Evolutionary conservation across 2,113 vertebrate species (phyloP), one percentile per base, ranked within the genome.

Genomic region (Phyllopteryx taeniolatus): DNA sequence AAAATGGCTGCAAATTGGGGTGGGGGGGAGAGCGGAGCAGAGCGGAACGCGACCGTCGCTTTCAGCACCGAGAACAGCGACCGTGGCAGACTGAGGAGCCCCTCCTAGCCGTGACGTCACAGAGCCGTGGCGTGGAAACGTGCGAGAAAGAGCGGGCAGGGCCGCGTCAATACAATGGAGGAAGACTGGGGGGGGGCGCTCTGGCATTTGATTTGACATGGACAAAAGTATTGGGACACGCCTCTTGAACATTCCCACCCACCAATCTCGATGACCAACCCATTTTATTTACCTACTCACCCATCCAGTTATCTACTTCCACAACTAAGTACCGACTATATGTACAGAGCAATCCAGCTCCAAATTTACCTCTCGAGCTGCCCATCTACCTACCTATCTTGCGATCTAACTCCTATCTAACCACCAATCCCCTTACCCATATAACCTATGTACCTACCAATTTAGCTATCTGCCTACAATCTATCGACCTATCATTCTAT

Each of bases 31-130:
- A 22, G 68, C 61, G 33, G 20, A 76, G 78, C 2, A 76, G 78
- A 46, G 79, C 70, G 80, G 84, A 82, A 77, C 59, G 70, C 79
- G 83, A 81, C 71, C 84, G 89, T 82, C 74, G 85, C 10, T 82
- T 88, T 88, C 91, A 92, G 92, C 83, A 92, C 90, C 91, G 85
- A 86, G 86, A 89, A 91, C 91, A 93, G 91, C 87, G 47, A 80
- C 79, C 81, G 31, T 87, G 84, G 77, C 46, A 56, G 67, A 64
- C 69, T 62, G 79, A 83, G 79, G 78, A 91, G 90, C 92, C 91
- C 92, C 92, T 82, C 93, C 90, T 80, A 70, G n/a, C 70, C 68
- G 35, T 92, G 89, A 92, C 92, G 91, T 93, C 91, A 91, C 76
- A 76, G 82, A 83, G 82, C 74, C 90, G 76, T 68, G 87, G 80